A percentile compares a stretch with the other conserved stretches of the same genome.
Evolutionary conservation across 1,140 invertebrate genomes (phyloP).

Genomic region (Drosophila paulistorum): DNA sequence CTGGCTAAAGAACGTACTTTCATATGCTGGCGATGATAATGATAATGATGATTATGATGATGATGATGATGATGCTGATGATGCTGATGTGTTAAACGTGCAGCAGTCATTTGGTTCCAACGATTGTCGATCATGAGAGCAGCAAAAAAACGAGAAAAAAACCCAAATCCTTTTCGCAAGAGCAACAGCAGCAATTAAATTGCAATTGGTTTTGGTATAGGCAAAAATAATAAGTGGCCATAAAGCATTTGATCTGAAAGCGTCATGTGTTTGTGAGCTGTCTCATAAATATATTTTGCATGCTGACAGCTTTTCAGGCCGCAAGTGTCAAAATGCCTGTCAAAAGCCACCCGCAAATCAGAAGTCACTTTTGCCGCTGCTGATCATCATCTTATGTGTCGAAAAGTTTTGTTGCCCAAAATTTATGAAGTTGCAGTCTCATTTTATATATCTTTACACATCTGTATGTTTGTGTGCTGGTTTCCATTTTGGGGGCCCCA

Average conservation of each 20-base stretch:
- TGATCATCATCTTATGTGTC: slow-evolving; percentile 49
- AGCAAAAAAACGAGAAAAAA: no score
- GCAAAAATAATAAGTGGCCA: no score
- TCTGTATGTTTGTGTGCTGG: neutral
- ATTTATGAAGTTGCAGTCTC: slow-evolving; percentile 67
- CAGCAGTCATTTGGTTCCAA: slow-evolving; percentile 76
- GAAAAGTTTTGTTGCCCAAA: slow-evolving; percentile 57
- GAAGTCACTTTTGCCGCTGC: slow-evolving; percentile 9
- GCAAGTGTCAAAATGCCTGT: slow-evolving; percentile 71
- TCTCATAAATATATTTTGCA: slow-evolving; percentile 54
- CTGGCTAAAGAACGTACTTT: slow-evolving; percentile 41
- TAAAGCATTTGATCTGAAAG: no score
- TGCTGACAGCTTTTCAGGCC: slow-evolving; percentile 56
- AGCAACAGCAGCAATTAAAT: slow-evolving; percentile 55
- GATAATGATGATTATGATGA: neutral
- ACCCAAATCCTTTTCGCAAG: neutral
- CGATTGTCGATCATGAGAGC: slow-evolving; percentile 77
- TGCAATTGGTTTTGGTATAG: slow-evolving; percentile 32
- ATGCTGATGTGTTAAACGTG: slow-evolving; percentile 76
- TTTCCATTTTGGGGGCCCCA: slow-evolving; percentile 31
- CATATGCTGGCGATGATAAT: slow-evolving; percentile 24
- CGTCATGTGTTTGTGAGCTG: neutral
- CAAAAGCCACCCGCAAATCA: slow-evolving; percentile 68
- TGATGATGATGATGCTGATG: slow-evolving; percentile 21
- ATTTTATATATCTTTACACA: neutral